Evolutionary conservation across 2,888 invertebrate genomes (phyloP).

Genomic region (Marronus borbonicus): DNA sequence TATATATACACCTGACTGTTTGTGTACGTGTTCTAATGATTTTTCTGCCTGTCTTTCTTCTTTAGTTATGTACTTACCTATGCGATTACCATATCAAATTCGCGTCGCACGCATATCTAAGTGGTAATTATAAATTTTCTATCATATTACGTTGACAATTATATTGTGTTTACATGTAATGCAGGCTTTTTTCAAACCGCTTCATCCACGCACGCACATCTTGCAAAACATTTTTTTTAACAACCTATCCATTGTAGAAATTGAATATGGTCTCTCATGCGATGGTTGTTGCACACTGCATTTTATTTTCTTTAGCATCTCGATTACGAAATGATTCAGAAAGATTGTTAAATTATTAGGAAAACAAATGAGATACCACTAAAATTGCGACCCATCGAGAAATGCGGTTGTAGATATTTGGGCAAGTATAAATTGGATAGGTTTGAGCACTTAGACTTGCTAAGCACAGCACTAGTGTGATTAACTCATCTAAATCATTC

Average conservation of each 20-base stretch:
- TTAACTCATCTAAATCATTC: too few relatives aligned
- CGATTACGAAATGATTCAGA: too few relatives aligned
- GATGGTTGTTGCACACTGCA: not conserved
- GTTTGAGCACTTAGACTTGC: too few relatives aligned
- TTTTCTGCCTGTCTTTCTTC: slow-evolving; percentile 37
- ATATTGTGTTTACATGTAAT: slow-evolving; percentile 13
- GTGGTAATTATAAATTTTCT: slow-evolving; percentile 39
- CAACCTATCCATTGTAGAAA: too few relatives aligned
- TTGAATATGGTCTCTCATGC: not conserved
- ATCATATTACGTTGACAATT: slow-evolving; percentile 39
- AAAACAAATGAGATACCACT: too few relatives aligned
- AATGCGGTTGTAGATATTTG: too few relatives aligned
- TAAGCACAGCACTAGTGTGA: too few relatives aligned
- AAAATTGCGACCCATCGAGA: too few relatives aligned
- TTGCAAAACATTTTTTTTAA: too few relatives aligned
- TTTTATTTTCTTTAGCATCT: too few relatives aligned
- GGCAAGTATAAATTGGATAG: too few relatives aligned
- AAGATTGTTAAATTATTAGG: too few relatives aligned
- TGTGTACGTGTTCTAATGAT: slow-evolving; percentile 46
- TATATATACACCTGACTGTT: slow-evolving; percentile 36
- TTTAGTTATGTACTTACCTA: slow-evolving; percentile 41
- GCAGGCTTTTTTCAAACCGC: not conserved
- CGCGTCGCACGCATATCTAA: slow-evolving; percentile 29
- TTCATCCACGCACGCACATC: not conserved
- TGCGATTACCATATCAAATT: slow-evolving; percentile 43